A percentile compares a stretch with the other conserved stretches of the same genome.
These are phyloP conservation scores for Drosophila mimetica DNA, from an alignment of 2,888 invertebrate genomes.

Conservation along the genomic window DNA sequence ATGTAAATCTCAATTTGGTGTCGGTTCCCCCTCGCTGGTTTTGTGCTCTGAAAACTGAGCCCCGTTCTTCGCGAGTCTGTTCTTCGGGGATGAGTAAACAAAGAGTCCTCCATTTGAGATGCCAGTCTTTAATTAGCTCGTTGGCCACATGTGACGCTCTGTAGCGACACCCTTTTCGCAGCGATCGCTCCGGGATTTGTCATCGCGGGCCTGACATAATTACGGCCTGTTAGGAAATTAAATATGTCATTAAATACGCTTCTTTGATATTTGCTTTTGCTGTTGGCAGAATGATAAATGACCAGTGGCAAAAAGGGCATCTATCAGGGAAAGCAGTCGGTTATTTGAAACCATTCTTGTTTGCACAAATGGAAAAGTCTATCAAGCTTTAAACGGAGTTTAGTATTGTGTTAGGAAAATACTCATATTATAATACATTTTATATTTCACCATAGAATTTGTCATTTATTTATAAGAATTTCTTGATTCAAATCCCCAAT, in stretches of 20 bases:
- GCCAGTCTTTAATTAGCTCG: conserved; percentile 65
- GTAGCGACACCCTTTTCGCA: conserved; percentile 34
- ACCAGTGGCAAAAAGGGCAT: conserved; percentile 22
- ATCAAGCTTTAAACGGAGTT: neutral
- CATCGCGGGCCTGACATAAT: conserved; percentile 62
- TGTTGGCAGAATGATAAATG: conserved; percentile 31
- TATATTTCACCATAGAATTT: neutral
- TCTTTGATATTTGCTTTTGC: conserved; percentile 30
- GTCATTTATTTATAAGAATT: too few species aligned
- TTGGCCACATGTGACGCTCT: conserved; percentile 63
- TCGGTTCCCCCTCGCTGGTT: conserved; percentile 10
- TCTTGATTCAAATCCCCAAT: too few species aligned
- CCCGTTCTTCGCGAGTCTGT: conserved; percentile 25
- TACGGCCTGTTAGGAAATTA: conserved; percentile 55
- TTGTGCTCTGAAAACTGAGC: conserved; percentile 24
- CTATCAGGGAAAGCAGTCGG: conserved; percentile 21
- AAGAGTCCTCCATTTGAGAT: conserved; percentile 20
- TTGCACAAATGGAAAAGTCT: too few species aligned
- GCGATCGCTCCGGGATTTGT: conserved; percentile 38
- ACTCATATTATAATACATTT: neutral
- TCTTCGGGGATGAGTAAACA: conserved; percentile 52
- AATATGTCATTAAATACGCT: conserved; percentile 67
- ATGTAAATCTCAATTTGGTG: conserved; percentile 24
- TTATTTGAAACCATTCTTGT: conserved; percentile 44
- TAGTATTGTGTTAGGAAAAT: too few species aligned